Conservation (phyloP, 2,888 invertebrate species). For the Timandra comae region DNA sequence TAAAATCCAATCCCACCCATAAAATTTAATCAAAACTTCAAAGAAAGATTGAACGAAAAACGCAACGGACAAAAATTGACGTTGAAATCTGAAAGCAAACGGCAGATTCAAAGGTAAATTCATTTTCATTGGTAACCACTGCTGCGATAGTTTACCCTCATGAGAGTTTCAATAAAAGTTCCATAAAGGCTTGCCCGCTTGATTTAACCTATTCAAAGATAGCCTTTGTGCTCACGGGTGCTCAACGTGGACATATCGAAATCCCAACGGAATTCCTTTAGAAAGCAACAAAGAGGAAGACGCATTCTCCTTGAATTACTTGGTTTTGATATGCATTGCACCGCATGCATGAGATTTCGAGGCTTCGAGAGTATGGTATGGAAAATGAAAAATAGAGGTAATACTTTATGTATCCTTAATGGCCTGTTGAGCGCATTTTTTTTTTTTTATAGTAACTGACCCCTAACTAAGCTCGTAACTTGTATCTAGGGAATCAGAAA, state of each 20-base stretch:
- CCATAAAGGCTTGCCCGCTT: conserved; percentile 21
- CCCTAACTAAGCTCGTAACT: too few species aligned
- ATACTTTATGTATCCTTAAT: too few species aligned
- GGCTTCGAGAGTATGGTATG: too few species aligned
- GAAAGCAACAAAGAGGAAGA: conserved; percentile 4
- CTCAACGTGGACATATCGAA: conserved; percentile 6
- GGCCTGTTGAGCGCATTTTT: too few species aligned
- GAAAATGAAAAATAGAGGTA: too few species aligned
- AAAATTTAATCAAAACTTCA: too few species aligned
- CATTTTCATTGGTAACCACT: not conserved
- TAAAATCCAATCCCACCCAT: too few species aligned
- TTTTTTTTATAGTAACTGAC: too few species aligned
- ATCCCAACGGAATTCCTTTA: conserved; percentile 13
- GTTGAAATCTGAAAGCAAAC: not conserved
- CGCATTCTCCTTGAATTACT: conserved; percentile 7
- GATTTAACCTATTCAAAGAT: conserved; percentile 28
- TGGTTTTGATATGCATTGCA: conserved; percentile 9
- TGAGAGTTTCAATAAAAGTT: conserved; percentile 18
- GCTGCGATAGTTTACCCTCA: conserved; percentile 7
- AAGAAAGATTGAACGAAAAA: too few species aligned
- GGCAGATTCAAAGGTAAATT: not conserved
- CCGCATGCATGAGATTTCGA: conserved; percentile 2
- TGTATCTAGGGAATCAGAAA: too few species aligned
- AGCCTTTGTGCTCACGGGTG: conserved; percentile 22
- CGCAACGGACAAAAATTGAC: too few species aligned